phyloP scores from a whole-genome alignment of 2,113 vertebrate species.

The Cephalopholis sonnerati region DNA sequence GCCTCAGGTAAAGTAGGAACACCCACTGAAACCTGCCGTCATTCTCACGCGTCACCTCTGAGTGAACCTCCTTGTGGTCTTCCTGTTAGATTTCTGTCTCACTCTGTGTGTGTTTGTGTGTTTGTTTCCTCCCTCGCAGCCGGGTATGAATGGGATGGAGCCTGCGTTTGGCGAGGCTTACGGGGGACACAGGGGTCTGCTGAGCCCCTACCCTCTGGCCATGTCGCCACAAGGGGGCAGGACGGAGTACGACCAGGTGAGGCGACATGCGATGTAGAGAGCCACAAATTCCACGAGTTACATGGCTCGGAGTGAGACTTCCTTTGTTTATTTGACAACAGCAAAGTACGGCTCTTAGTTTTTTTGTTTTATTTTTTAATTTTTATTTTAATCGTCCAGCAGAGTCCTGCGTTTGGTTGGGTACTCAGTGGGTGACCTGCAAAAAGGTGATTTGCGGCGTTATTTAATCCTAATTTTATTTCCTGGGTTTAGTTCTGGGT shows the following conservation, averaged over 20 bases:
- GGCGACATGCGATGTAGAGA: background rate
- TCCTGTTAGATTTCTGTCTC: background rate
- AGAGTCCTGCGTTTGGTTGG: too few species aligned
- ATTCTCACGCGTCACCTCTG: background rate
- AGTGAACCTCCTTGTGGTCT: background rate
- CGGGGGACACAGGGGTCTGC: conserved; percentile 75
- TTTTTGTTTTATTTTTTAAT: background rate
- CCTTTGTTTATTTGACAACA: background rate
- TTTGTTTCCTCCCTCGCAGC: conserved; percentile 61
- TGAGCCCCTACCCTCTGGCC: conserved; percentile 80
- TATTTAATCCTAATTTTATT: too few species aligned
- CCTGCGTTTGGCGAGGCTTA: conserved; percentile 86
- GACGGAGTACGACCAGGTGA: conserved; percentile 83
- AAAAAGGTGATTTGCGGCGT: too few species aligned
- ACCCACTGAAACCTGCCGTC: background rate
- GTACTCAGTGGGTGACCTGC: too few species aligned
- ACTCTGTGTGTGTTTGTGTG: conserved; percentile 31
- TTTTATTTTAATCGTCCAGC: background rate
- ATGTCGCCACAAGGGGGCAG: conserved; percentile 82
- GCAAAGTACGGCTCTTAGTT: background rate
- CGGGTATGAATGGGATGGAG: conserved; percentile 86
- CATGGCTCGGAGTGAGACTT: background rate
- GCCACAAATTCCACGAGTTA: too few species aligned
- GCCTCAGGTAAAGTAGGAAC: conserved; percentile 79
- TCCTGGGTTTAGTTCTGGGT: too few species aligned